phyloP scores from a whole-genome alignment of 1,140 invertebrate species.

The Drosophila melanogaster region DNA sequence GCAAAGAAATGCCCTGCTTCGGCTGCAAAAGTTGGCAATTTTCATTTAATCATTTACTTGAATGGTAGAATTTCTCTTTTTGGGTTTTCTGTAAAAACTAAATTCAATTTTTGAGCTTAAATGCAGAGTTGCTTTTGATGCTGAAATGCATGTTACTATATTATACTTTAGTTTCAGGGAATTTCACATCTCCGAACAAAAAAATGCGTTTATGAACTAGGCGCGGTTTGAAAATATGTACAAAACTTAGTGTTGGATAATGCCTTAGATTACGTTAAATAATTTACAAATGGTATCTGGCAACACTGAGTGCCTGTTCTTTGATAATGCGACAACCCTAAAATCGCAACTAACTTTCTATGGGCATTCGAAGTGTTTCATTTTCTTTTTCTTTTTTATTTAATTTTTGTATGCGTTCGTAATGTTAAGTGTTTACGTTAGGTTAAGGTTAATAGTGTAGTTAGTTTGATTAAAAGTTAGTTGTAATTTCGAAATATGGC shows the following conservation, averaged over 20 bases:
- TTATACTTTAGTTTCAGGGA: conserved; percentile 38
- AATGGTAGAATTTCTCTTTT: conserved; percentile 26
- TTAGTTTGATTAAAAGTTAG: conserved; percentile 80
- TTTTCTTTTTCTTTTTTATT: conserved; percentile 20
- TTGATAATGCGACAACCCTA: conserved; percentile 65
- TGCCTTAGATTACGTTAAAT: conserved; percentile 73
- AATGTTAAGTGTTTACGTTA: conserved; percentile 57
- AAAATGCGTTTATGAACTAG: conserved; percentile 62
- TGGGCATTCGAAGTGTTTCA: conserved; percentile 55
- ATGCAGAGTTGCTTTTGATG: conserved; percentile 70
- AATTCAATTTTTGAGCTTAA: conserved; percentile 81
- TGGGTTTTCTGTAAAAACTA: conserved; percentile 70
- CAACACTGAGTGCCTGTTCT: conserved; percentile 58
- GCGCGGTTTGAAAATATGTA: conserved; percentile 73
- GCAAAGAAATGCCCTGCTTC: conserved; percentile 66
- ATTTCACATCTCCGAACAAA: conserved; percentile 46
- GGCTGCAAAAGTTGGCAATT: conserved; percentile 68
- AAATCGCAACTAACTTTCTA: conserved; percentile 45
- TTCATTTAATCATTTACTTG: conserved; percentile 27
- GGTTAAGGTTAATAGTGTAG: conserved; percentile 81
- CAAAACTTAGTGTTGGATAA: conserved; percentile 74
- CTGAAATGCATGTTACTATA: conserved; percentile 72
- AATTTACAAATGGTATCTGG: conserved; percentile 75
- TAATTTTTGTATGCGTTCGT: conserved; percentile 36
- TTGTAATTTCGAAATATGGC: conserved; percentile 82